Evolutionary conservation across 2,888 invertebrate species (phyloP), one percentile per base, ranked within the genome.

Genomic region (Euplexia lucipara): DNA sequence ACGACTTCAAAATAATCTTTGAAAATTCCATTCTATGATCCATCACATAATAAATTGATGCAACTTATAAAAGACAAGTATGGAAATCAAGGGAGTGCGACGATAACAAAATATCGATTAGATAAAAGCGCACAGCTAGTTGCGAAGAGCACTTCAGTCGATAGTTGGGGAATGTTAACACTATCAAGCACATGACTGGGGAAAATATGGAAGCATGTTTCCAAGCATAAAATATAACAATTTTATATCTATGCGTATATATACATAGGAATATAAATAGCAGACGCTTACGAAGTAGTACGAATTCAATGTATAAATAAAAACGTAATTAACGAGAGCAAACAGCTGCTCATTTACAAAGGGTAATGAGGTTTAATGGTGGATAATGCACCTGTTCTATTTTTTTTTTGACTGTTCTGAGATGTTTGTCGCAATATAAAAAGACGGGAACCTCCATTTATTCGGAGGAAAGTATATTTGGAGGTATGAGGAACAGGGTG

Each of bases 331-430:
- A 83, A 81, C 76, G 56, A 75, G 70, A 78, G 72, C 75, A 82
- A 85, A 79, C 88, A 88, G 84, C 85, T 87, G 86, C 79, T 83
- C 81, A 79, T 80, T 85, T 78, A 75, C 79, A 64, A 85, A 82
- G 81, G 79, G 82, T 82, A 87, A 85, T 83, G 77, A 80, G 78
- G 63, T 80, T 75, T 80, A 84, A 78, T 84, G 70, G 69, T 75
- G 65, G 22, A 16, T 70, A 75, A 76, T 70, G 74, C 87, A 88
- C 85, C 88, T 86, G 86, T 83, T 81, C 75, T 63, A 76, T 81
- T 75, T 81, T 83, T 85, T 83, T 84, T 78, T 79, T 58, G 65
- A 61, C 69, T 44, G 49, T 41, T 16, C 37, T 18, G 45, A 57
- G 44, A 65, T 20, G 44, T 58, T 22, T 41, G 14, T 26, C 39